Conservation (phyloP, 2,113 vertebrate species). For the Nycticebus coucang region DNA sequence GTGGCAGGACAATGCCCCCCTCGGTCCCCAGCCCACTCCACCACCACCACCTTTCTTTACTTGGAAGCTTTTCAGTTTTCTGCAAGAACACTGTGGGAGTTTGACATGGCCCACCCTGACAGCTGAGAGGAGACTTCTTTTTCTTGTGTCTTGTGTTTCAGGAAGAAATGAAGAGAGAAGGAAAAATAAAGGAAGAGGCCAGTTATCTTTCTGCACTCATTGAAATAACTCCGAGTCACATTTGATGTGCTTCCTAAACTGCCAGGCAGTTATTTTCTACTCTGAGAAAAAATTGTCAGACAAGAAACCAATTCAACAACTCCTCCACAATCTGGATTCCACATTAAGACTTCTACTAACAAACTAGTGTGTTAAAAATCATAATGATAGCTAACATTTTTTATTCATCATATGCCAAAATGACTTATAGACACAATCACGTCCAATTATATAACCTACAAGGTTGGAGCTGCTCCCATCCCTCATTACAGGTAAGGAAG, state of each 20-base stretch:
- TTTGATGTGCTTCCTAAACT: neutral
- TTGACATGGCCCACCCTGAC: neutral
- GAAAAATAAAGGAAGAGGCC: neutral
- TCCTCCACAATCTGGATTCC: neutral
- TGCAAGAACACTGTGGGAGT: neutral
- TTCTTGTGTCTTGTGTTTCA: neutral
- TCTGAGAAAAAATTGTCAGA: neutral
- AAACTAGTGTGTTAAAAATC: neutral
- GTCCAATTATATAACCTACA: neutral
- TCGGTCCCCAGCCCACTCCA: neutral
- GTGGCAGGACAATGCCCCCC: fast-evolving
- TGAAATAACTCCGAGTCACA: neutral
- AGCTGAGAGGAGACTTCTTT: neutral
- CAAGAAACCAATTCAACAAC: neutral
- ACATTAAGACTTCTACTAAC: neutral
- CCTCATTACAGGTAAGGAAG: neutral
- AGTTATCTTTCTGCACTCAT: neutral
- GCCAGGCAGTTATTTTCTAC: neutral
- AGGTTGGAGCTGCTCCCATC: neutral
- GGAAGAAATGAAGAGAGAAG: neutral
- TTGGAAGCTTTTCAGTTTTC: neutral
- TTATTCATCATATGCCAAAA: too few species aligned
- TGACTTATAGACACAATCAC: neutral
- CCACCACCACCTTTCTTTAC: fast-evolving
- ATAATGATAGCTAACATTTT: neutral